phyloP scores from a whole-genome alignment of 1,140 invertebrate species.

The Cyclina sinensis region DNA sequence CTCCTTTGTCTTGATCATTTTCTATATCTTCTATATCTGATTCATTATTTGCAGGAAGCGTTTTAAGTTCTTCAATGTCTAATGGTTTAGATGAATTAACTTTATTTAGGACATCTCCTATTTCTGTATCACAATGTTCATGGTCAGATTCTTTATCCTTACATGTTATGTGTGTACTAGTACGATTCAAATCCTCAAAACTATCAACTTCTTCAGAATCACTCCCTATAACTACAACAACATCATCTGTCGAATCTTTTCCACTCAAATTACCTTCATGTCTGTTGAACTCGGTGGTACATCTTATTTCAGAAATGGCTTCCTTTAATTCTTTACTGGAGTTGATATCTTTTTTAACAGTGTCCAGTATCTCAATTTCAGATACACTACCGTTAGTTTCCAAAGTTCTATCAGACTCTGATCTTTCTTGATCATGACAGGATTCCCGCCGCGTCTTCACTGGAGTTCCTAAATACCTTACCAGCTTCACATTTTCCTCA shows the following conservation, averaged over 20 bases:
- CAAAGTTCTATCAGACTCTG: no score
- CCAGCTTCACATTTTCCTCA: not conserved
- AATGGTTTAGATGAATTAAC: not conserved
- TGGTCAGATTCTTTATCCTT: not conserved
- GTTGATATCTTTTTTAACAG: no score
- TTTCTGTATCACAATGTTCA: not conserved
- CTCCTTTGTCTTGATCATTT: not conserved
- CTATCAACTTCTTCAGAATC: not conserved
- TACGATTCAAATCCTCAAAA: not conserved
- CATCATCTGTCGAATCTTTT: not conserved
- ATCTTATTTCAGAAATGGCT: not conserved
- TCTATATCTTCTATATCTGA: not conserved
- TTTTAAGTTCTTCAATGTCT: not conserved
- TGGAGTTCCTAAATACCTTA: not conserved
- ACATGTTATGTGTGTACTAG: not conserved
- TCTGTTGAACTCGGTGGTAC: not conserved
- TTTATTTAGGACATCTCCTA: not conserved
- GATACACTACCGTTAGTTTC: no score
- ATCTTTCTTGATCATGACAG: no score
- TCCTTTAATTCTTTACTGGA: not conserved
- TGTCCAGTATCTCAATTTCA: no score
- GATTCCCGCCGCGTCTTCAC: no score
- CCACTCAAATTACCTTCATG: not conserved
- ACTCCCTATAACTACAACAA: conserved; percentile 41
- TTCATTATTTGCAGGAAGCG: no score